phyloP scores from a whole-genome alignment of 1,140 invertebrate genomes.

The Drosophila pruinosa region DNA sequence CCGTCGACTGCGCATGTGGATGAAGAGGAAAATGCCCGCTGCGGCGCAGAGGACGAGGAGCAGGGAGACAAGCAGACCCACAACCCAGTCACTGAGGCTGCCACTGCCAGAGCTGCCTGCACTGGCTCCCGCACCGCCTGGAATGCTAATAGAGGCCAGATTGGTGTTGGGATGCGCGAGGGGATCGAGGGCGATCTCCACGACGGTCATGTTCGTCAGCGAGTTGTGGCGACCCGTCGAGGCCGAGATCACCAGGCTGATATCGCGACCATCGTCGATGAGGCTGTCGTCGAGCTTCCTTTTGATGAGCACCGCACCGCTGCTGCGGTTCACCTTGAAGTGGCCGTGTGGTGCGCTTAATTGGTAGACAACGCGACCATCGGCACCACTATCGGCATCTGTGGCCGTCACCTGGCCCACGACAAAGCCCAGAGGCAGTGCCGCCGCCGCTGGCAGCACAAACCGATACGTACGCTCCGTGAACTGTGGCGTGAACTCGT shows the following conservation, averaged over 20 bases:
- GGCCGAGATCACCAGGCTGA: constrained; percentile 92
- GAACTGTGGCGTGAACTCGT: constrained; percentile 97
- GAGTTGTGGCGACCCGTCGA: constrained; percentile 94
- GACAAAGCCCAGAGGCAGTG: constrained; percentile 88
- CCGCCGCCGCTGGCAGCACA: constrained; percentile 87
- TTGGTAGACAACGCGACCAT: constrained; percentile 95
- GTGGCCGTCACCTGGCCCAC: constrained; percentile 94
- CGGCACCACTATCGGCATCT: constrained; percentile 94
- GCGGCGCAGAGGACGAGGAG: constrained; percentile 92
- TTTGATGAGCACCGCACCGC: constrained; percentile 92
- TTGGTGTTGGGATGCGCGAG: constrained; percentile 85
- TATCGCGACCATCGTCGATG: constrained; percentile 86
- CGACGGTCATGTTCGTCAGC: constrained; percentile 91
- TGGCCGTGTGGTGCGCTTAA: constrained; percentile 91
- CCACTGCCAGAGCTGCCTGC: constrained; percentile 83
- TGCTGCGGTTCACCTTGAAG: constrained; percentile 96
- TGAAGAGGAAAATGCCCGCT: constrained; percentile 91
- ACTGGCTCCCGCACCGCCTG: constrained; percentile 74
- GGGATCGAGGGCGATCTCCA: constrained; percentile 92
- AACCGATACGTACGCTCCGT: constrained; percentile 94
- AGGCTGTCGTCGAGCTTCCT: constrained; percentile 87
- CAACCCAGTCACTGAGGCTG: constrained; percentile 92
- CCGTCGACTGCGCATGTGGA: constrained; percentile 92
- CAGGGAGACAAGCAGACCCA: constrained; percentile 92
- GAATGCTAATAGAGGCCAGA: constrained; percentile 81